Conservation (phyloP, 2,113 vertebrate species). For the Calonectris borealis region DNA sequence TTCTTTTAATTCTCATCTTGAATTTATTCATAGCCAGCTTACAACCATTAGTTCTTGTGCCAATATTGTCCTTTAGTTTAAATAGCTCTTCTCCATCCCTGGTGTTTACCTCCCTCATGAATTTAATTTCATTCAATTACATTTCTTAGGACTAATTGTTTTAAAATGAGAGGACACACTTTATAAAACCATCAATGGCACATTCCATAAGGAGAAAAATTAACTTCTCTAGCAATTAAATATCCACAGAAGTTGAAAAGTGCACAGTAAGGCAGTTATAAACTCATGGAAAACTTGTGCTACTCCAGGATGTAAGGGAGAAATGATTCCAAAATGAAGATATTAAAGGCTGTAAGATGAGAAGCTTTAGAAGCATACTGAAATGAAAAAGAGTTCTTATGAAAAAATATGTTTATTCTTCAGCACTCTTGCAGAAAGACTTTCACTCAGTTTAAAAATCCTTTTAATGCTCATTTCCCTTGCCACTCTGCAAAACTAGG, state of each 20-base stretch:
- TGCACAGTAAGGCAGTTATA: background rate
- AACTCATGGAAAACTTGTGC: background rate
- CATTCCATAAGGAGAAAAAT: slow-evolving; percentile 39
- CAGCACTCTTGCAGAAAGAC: background rate
- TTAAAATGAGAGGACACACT: slow-evolving; percentile 32
- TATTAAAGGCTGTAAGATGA: background rate
- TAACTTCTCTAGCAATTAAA: slow-evolving; percentile 23
- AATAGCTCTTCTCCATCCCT: slow-evolving; percentile 15
- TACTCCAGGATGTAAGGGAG: background rate
- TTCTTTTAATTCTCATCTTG: slow-evolving; percentile 14
- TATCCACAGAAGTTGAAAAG: background rate
- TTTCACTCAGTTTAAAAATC: background rate
- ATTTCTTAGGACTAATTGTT: slow-evolving; percentile 49
- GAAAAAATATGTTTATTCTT: background rate
- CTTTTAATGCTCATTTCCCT: background rate
- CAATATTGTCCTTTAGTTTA: slow-evolving; percentile 54
- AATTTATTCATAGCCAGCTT: slow-evolving; percentile 12
- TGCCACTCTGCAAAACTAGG: background rate
- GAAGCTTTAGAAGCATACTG: background rate
- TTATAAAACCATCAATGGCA: slow-evolving; percentile 18
- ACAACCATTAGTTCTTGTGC: slow-evolving; percentile 18
- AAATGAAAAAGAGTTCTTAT: background rate
- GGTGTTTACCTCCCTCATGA: slow-evolving; percentile 24
- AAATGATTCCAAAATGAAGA: background rate
- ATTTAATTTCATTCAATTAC: slow-evolving; percentile 48